Percentiles rank a stretch among this genome's conserved stretches.
Conservation (phyloP, 2,888 invertebrate genomes). For the Chymomyza fuscimana region DNA sequence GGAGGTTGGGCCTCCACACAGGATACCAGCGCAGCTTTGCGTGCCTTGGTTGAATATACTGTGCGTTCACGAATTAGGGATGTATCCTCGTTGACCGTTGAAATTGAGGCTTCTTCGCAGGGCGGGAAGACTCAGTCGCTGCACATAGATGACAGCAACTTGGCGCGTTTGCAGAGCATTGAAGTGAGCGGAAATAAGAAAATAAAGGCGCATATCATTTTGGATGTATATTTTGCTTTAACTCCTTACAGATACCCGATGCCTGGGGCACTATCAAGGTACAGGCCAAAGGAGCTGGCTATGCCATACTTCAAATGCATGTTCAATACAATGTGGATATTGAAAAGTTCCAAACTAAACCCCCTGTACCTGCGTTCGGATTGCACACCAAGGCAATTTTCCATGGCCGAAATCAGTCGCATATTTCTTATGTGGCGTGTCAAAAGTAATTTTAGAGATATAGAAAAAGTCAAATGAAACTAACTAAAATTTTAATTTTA, state of each 20-base stretch:
- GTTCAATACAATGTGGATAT: slow-evolving; percentile 95
- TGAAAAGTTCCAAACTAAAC: slow-evolving; percentile 89
- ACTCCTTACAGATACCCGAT: slow-evolving; percentile 85
- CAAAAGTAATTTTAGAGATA: slow-evolving; percentile 84
- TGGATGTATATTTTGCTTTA: neutral
- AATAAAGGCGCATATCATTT: too few relatives aligned
- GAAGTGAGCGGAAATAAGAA: slow-evolving; percentile 81
- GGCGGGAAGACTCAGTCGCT: slow-evolving; percentile 85
- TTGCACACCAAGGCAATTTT: slow-evolving; percentile 87
- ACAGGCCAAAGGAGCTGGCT: slow-evolving; percentile 95
- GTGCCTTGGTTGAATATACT: slow-evolving; percentile 94
- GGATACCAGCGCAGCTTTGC: slow-evolving; percentile 93
- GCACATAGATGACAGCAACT: slow-evolving; percentile 87
- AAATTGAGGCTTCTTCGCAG: slow-evolving; percentile 91
- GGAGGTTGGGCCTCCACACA: slow-evolving; percentile 94
- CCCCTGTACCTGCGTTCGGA: slow-evolving; percentile 90
- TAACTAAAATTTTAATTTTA: neutral
- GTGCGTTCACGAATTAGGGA: slow-evolving; percentile 91
- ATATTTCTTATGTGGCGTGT: slow-evolving; percentile 91
- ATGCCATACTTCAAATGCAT: slow-evolving; percentile 95
- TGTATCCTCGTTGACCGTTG: slow-evolving; percentile 88
- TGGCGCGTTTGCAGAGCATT: slow-evolving; percentile 88
- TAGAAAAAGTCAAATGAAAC: neutral
- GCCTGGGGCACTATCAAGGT: slow-evolving; percentile 97
- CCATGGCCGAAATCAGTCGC: slow-evolving; percentile 95